phyloP scores from a whole-genome alignment of 2,113 vertebrate species.

The Sisor rabdophorus region DNA sequence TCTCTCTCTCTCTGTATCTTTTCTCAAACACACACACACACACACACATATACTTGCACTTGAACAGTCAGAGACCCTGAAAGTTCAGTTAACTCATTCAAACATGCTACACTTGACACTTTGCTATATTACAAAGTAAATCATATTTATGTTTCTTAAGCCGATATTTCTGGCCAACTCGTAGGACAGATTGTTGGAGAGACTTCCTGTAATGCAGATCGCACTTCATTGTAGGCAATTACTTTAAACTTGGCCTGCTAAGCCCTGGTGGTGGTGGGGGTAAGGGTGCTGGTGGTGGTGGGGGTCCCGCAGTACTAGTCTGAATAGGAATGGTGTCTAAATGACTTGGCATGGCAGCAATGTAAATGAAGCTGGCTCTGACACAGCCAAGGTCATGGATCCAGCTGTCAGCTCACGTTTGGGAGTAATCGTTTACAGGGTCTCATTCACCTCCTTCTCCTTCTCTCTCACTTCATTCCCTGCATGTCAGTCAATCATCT shows the following conservation, averaged over 20 bases:
- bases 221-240: slow-evolving; percentile 64
- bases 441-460: slow-evolving; percentile 42
- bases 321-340: slow-evolving; percentile 72
- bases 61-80: slow-evolving; percentile 23
- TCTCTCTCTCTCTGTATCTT: background rate
- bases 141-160: slow-evolving; percentile 57
- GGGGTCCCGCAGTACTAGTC: slow-evolving; percentile 42
- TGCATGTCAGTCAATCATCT: slow-evolving; percentile 61
- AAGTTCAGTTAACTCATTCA: slow-evolving; percentile 56
- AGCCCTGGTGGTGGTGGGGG: slow-evolving; percentile 55
- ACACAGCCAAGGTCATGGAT: slow-evolving; percentile 67
- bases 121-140: slow-evolving; percentile 56
- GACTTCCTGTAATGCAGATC: slow-evolving; percentile 64
- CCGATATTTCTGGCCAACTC: slow-evolving; percentile 55
- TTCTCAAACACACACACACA: background rate
- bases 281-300: slow-evolving; percentile 39
- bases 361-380: slow-evolving; percentile 69
- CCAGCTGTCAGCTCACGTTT: slow-evolving; percentile 68
- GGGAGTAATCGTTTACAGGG: slow-evolving; percentile 67
- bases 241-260: slow-evolving; percentile 63
- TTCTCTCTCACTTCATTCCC: slow-evolving; percentile 56
- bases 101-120: slow-evolving; percentile 65
- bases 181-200: slow-evolving; percentile 61
- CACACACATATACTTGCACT: slow-evolving; percentile 1
- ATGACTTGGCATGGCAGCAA: slow-evolving; percentile 73